A percentile compares a stretch with the other conserved stretches of the same genome.
phyloP scores from a whole-genome alignment of 1,140 invertebrate genomes.

The silkworm (Bombyx mori) region ASM3026992v2 NC_085116.1:5348501-5349000 shows the following conservation, averaged over 20 bases:
- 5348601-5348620: too few species aligned
- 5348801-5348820: conserved; percentile 29
- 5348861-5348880: not conserved
- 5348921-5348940: too few species aligned
- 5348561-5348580: not conserved
- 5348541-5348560: not conserved
- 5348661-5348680: conserved; percentile 6
- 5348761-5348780: conserved; percentile 39
- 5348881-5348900: too few species aligned
- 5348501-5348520: not conserved
- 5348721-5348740: conserved; percentile 54
- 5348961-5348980: too few species aligned
- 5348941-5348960: too few species aligned
- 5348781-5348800: conserved; percentile 28
- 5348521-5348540: too few species aligned
- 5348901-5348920: too few species aligned
- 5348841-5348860: conserved; percentile 11
- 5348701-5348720: conserved; percentile 23
- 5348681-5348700: conserved; percentile 4
- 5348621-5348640: too few species aligned
- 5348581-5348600: too few species aligned
- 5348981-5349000: too few species aligned
- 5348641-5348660: too few species aligned
- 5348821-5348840: conserved; percentile 28
- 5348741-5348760: conserved; percentile 45